These are phyloP conservation scores for Parochlus steinenii DNA, from an alignment of 2,888 invertebrate genomes.

Conservation along the genomic window DNA sequence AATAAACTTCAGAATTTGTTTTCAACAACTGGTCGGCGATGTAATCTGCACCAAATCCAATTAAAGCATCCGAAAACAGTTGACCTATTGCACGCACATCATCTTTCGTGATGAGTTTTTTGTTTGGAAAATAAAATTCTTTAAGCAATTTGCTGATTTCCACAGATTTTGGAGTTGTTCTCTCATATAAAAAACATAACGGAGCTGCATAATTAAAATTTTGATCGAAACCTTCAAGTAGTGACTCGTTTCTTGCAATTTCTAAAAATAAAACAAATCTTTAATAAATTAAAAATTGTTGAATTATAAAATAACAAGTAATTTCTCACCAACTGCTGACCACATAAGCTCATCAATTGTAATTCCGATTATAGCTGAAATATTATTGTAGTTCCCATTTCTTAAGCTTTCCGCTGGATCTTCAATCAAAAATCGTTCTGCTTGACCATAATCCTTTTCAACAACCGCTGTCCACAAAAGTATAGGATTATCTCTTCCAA, in stretches of 20 bases:
- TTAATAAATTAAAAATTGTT: no score
- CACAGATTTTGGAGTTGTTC: slow-evolving; percentile 29
- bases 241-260: slow-evolving; percentile 25
- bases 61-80: slow-evolving; percentile 33
- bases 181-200: slow-evolving; percentile 34
- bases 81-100: slow-evolving; percentile 17
- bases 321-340: slow-evolving; percentile 26
- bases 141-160: slow-evolving; percentile 23
- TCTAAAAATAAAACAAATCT: no score
- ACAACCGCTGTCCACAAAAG: slow-evolving; percentile 32
- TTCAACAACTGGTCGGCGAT: slow-evolving; percentile 31
- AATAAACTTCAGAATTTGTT: slow-evolving; percentile 30
- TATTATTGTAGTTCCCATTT: slow-evolving; percentile 28
- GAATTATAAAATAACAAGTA: slow-evolving; percentile 22
- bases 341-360: slow-evolving; percentile 33
- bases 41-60: slow-evolving; percentile 32
- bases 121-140: neutral
- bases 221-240: slow-evolving; percentile 27
- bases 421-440: slow-evolving; percentile 32
- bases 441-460: slow-evolving; percentile 31
- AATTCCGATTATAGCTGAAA: slow-evolving; percentile 34
- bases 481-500: slow-evolving; percentile 21
- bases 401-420: slow-evolving; percentile 28
- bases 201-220: slow-evolving; percentile 35
- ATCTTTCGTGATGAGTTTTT: neutral